A percentile compares a stretch with the other conserved stretches of the same genome.
phyloP scores from a whole-genome alignment of 2,113 vertebrate species.

The Odocoileus hemionus region DNA sequence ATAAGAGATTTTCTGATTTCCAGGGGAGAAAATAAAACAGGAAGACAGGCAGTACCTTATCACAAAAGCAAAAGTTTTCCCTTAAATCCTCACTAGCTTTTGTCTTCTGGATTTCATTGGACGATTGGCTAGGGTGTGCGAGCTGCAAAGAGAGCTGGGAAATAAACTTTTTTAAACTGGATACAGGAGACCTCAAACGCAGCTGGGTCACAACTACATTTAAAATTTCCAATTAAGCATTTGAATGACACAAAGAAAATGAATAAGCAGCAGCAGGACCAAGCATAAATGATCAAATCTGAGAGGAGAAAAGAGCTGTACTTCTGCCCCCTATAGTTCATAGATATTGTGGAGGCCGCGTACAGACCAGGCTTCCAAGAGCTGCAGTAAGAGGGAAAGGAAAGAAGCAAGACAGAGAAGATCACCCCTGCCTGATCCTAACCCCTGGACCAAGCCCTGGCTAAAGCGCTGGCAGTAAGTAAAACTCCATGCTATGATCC shows the following conservation, averaged over 20 bases:
- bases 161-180: background rate
- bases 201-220: background rate
- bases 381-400: background rate
- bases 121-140: background rate
- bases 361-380: background rate
- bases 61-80: background rate
- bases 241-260: background rate
- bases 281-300: background rate
- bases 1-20: background rate
- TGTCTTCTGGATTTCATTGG: background rate
- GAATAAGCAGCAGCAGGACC: background rate
- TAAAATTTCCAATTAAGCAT: background rate
- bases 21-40: slow-evolving; percentile 6
- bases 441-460: rapidly evolving
- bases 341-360: background rate
- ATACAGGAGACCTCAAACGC: background rate
- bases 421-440: background rate
- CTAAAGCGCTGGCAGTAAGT: background rate
- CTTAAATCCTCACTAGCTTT: background rate
- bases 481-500: background rate
- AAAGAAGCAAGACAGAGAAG: background rate
- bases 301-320: background rate
- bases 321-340: background rate
- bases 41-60: background rate
- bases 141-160: background rate